Base-by-base conservation (phyloP, 1,140 invertebrate genomes). In the Bicyclus anynana region DNA sequence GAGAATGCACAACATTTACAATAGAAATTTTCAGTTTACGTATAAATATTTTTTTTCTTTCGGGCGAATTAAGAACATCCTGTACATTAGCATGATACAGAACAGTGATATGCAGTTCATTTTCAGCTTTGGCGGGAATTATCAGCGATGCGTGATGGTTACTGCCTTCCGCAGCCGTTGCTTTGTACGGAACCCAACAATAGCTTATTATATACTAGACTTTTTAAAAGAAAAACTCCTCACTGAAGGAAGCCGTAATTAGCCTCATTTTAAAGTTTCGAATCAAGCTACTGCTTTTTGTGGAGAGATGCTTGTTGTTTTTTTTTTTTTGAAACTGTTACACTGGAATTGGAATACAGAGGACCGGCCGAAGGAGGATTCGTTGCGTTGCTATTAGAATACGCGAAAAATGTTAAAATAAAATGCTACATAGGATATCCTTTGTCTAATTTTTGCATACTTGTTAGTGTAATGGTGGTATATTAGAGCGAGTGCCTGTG, bases 41-140 rank as follows among this genome's bases (percentile, higher is more conserved):
- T n/a, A n/a, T n/a, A n/a, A n/a, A n/a, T n/a, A n/a, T n/a, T n/a
- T n/a, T n/a, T n/a, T n/a, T n/a, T n/a, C n/a, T n/a, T n/a, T n/a
- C n/a, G n/a, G 12, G 9, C 29, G 38, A 27, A 26, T 14, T 57
- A 10, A 23, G 29, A 63, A 9, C 76, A 79, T 0, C 63, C 72
- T 79, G 62, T 76, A 64, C 29, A 63, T n/a, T 26, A 52, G 50
- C 17, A 50, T 57, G 56, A 53, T 68, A 67, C 57, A 65, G 53
- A 67, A 68, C 64, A 63, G 75, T 75, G 71, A 76, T 77, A 75
- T 62, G 65, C 75, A 69, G 64, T 65, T 72, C 71, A 75, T 75
- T 75, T 68, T 69, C 66, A 69, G 71, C 65, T 60, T 67, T 60
- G 62, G 57, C 63, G 59, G 48, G 64, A 72, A 76, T 76, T 69